Evolutionary conservation across 2,797 vertebrate genomes (phyloP).

Genomic region (Psittacula derbiana): DNA sequence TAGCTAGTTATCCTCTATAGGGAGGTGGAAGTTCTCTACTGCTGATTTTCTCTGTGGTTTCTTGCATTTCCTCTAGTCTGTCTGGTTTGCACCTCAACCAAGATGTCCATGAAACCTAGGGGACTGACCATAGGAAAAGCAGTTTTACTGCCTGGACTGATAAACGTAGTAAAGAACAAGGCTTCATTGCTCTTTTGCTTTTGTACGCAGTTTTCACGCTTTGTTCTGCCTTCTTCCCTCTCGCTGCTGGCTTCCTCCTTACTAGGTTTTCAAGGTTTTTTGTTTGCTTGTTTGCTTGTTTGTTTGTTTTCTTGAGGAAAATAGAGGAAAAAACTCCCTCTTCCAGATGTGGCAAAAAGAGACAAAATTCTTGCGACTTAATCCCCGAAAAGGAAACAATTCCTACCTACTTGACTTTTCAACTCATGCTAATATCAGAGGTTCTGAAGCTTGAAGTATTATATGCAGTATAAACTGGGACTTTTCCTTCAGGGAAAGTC

Average conservation of each 20-base stretch:
- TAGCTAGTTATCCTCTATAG: not conserved
- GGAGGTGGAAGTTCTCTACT: not conserved
- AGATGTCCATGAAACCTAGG: not conserved
- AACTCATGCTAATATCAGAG: not conserved
- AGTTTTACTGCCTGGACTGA: not conserved
- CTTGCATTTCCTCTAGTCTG: not conserved
- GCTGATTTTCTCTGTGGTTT: not conserved
- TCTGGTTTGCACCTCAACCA: not conserved
- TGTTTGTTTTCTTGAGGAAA: not conserved
- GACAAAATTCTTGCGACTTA: not conserved
- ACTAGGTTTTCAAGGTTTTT: not conserved
- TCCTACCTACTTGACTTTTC: not conserved
- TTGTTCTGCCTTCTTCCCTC: not conserved
- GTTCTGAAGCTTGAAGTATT: not conserved
- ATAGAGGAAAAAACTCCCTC: not conserved
- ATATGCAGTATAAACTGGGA: not conserved
- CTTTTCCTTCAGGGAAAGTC: constrained; percentile 7
- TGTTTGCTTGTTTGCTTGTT: not conserved
- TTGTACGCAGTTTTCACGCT: not conserved
- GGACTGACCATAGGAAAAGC: not conserved
- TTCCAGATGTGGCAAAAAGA: not conserved
- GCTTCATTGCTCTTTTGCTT: not conserved
- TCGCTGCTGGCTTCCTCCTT: not conserved
- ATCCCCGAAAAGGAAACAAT: not conserved
- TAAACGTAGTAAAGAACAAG: not conserved